Evolutionary conservation across 2,888 invertebrate genomes (phyloP).

Genomic region (Venusia cambrica): DNA sequence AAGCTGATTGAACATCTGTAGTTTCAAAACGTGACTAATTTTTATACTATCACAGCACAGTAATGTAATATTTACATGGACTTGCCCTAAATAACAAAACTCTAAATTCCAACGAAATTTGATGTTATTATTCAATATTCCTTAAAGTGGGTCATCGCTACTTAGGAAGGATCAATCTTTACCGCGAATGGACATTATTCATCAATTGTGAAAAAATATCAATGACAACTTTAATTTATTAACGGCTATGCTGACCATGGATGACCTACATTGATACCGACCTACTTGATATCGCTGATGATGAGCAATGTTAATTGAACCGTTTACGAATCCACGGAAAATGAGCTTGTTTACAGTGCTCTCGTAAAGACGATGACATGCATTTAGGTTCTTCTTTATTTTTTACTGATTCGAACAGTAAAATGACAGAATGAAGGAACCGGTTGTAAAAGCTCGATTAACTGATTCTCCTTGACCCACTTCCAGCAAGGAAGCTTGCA

Average conservation of each 20-base stretch:
- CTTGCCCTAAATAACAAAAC: not conserved
- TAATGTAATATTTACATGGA: constrained; percentile 2
- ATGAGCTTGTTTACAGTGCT: constrained; percentile 21
- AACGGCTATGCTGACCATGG: too few relatives aligned
- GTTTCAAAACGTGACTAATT: constrained; percentile 35
- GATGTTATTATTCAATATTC: not conserved
- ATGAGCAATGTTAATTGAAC: too few relatives aligned
- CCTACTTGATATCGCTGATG: too few relatives aligned
- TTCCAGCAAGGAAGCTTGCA: constrained; percentile 33
- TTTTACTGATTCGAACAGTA: too few relatives aligned
- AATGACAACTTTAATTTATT: too few relatives aligned
- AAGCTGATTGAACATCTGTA: constrained; percentile 70
- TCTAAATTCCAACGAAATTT: not conserved
- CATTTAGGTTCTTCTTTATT: constrained; percentile 19
- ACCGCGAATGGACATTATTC: constrained; percentile 25
- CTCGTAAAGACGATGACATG: constrained; percentile 16
- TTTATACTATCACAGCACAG: constrained; percentile 1
- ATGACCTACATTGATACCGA: too few relatives aligned
- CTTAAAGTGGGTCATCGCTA: too few relatives aligned
- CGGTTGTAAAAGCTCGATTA: constrained; percentile 58
- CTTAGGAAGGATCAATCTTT: not conserved
- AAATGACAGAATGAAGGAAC: constrained; percentile 44
- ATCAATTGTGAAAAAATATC: too few relatives aligned
- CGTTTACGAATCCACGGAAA: too few relatives aligned
- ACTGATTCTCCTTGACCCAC: constrained; percentile 68